A percentile compares a stretch with the other conserved stretches of the same genome.
Evolutionary conservation across 2,113 vertebrate species (phyloP).

Genomic region (Antechinus flavipes): DNA sequence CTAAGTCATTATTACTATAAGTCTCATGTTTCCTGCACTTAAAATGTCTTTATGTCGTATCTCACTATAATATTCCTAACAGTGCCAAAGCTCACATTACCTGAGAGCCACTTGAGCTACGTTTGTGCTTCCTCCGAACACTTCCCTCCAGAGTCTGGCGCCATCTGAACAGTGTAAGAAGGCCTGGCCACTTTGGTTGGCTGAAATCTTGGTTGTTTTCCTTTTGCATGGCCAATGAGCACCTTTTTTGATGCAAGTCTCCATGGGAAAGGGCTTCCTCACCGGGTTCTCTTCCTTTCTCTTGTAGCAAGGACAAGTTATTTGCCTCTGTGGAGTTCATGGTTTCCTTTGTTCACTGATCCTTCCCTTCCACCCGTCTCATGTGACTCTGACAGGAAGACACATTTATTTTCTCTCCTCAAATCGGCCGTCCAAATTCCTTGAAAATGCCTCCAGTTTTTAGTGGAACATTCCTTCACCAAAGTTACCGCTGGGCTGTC

Average conservation of each 20-base stretch:
- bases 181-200: constrained; percentile 81
- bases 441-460: neutral
- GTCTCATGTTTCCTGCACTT: neutral
- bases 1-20: neutral
- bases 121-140: constrained; percentile 80
- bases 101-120: constrained; percentile 80
- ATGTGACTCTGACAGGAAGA: neutral
- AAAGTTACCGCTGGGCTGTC: neutral
- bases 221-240: constrained; percentile 79
- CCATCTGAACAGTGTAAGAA: constrained; percentile 82
- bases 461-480: neutral
- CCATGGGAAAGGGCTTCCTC: constrained; percentile 61
- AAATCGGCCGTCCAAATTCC: constrained; percentile 4
- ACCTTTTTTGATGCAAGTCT: constrained; percentile 73
- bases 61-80: constrained; percentile 55
- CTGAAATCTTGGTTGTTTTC: constrained; percentile 74
- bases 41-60: neutral
- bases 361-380: neutral
- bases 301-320: constrained; percentile 69
- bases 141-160: constrained; percentile 81
- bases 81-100: constrained; percentile 71
- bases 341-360: neutral
- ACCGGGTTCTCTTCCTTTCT: constrained; percentile 82
- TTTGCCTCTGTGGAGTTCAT: constrained; percentile 81
- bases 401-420: neutral